Evolutionary conservation across 2,797 vertebrate species (phyloP), one percentile per base, ranked within the genome.

Genomic region (Podarcis siculus): DNA sequence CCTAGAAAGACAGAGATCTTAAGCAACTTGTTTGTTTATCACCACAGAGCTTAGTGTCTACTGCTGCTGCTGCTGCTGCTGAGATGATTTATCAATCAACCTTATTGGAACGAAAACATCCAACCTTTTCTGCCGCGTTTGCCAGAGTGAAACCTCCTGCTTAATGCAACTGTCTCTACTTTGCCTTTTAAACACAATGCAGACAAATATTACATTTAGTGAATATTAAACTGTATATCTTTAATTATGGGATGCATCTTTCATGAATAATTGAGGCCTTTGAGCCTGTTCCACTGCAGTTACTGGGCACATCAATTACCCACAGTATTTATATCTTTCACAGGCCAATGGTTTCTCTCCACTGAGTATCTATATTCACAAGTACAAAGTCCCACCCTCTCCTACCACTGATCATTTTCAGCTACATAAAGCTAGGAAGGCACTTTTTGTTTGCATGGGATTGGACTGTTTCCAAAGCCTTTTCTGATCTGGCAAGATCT

Each of bases 401-500:
- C 4, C 58, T n/a, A 1, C 17, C 25, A 32, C 25, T 37, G n/a
- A 13, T 39, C 7, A 21, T 61, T 85, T 85, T 30, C 30, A 39
- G 32, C 32, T 64, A 10, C 13, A 66, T 42, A 27, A 64, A 25
- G 35, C 35, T 35, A 69, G 8, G 8, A n/a, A 15, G 13, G 6
- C 58, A 30, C 45, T 72, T 42, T 23, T 37, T 5, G 19, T 15
- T 19, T 37, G 30, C 6, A 23, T 45, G 4, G 2, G 10, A 71
- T 71, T 25, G 30, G 27, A 64, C 23, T 64, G 6, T 55, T 71
- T 72, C 6, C 5, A 23, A 78, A 45, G 30, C 61, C 42, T 27
- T 9, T 23, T 78, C 58, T 73, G 39, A 30, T 27, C 39, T 75
- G 83, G 72, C 6, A 5, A 83, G 91, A 86, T 86, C 37, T 86